phyloP scores from a whole-genome alignment of 2,888 invertebrate species.

The Atethmia centrago region DNA sequence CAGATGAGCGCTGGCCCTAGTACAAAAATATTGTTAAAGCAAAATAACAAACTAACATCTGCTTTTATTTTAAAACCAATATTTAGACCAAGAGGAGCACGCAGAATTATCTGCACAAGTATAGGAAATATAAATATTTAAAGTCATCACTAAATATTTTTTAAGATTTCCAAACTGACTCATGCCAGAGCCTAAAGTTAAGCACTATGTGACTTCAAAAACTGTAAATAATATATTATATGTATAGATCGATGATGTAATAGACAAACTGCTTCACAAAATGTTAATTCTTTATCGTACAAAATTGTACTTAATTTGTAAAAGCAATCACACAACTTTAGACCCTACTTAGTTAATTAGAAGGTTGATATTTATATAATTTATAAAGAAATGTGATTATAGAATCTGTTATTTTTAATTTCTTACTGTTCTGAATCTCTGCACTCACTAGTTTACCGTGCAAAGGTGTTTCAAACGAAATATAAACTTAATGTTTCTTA shows the following conservation, averaged over 20 bases:
- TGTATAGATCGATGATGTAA: neutral
- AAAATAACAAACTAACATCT: neutral
- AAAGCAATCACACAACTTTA: constrained; percentile 57
- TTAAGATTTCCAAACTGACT: constrained; percentile 23
- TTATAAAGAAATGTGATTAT: constrained; percentile 69
- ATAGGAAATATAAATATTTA: neutral
- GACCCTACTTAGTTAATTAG: constrained; percentile 47
- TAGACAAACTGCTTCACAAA: constrained; percentile 19
- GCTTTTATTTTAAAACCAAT: neutral
- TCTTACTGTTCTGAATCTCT: constrained; percentile 77
- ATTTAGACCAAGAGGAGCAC: neutral
- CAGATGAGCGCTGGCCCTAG: too few species aligned
- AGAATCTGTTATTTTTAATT: constrained; percentile 70
- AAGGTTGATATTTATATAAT: constrained; percentile 63
- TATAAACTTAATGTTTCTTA: constrained; percentile 67
- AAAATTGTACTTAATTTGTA: constrained; percentile 72
- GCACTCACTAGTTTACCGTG: constrained; percentile 78
- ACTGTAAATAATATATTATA: constrained; percentile 40
- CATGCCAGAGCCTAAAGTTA: constrained; percentile 28
- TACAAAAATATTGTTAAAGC: neutral
- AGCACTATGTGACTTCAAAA: constrained; percentile 43
- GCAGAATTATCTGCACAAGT: neutral
- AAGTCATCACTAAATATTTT: constrained; percentile 24
- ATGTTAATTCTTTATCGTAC: constrained; percentile 57
- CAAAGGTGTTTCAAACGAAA: constrained; percentile 72